Evolutionary conservation across 1,140 invertebrate genomes (phyloP), one percentile per base, ranked within the genome.

Genomic region (Cherax quadricarinatus): DNA sequence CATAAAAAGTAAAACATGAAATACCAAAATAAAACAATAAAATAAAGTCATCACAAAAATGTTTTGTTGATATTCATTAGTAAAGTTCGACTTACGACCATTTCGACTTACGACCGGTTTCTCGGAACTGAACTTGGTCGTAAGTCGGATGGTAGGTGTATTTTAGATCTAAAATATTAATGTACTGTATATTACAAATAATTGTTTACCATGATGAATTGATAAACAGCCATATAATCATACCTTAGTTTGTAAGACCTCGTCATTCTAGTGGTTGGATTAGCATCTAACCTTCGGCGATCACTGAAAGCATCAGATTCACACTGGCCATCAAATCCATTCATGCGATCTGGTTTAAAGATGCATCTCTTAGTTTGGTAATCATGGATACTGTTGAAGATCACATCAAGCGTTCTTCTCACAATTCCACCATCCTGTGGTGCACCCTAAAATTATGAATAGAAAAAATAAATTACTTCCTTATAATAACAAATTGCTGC

Each of bases 261-360:
- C 2, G 88, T 12, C 5, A 73, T 89, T 5, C 14, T 57, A 41
- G 66, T 53, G 16, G 24, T 81, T 86, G 80, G 89, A 49, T 84
- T 89, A 9, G 89, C 89, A 49, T 88, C 90, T 18, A 86, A 16
- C 18, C 80, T 79, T 53, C 92, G 91, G 24, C 89, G 85, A 49
- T 91, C 82, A 24, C 48, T 79, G 30, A 18, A 79, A 0, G 98
- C 98, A 95, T 99, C 98, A 41, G 96, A 97, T 94, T 98, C 97
- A 57, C 96, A 96, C 95, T 98, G 97, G 14, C 99, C 96, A 94
- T 99, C 98, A 95, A 99, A 99, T 87, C 98, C 97, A 96, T 99
- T 99, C 95, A 98, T 96, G 94, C 96, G 97, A 94, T 99, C 98
- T 10, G 98, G 97, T 94, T 98, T 98, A 94, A 99, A 99, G 1